Percentiles rank a stretch among this genome's conserved stretches.
These are phyloP conservation scores for Osmoderma eremita DNA, from an alignment of 2,888 invertebrate species.

Conservation along the genomic window DNA sequence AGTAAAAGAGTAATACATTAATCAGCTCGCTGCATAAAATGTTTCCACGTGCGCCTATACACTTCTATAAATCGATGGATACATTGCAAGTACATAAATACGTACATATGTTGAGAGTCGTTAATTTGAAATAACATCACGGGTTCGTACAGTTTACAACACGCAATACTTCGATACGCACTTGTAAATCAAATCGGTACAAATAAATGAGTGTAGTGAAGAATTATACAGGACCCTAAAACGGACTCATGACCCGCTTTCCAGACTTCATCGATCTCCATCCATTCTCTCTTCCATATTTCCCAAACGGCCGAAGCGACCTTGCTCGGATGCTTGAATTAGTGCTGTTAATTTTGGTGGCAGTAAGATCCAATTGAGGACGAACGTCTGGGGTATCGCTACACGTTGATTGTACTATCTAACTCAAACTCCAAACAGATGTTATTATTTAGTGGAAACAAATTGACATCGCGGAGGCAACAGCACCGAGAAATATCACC, in stretches of 20 bases:
- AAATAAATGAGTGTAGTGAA: slow-evolving; percentile 44
- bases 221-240: slow-evolving; percentile 43
- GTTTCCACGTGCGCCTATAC: slow-evolving; percentile 14
- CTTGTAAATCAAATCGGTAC: slow-evolving; percentile 38
- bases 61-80: slow-evolving; percentile 33
- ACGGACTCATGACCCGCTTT: slow-evolving; percentile 39
- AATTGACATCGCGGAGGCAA: slow-evolving; percentile 29
- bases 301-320: slow-evolving; percentile 3
- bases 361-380: slow-evolving; percentile 2
- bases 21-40: slow-evolving; percentile 20
- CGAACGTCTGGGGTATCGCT: slow-evolving; percentile 8
- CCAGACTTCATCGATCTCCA: slow-evolving; percentile 38
- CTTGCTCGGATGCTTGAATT: slow-evolving; percentile 8
- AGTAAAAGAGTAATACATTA: slow-evolving; percentile 17
- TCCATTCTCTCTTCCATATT: slow-evolving; percentile 35
- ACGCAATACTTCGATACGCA: slow-evolving; percentile 23
- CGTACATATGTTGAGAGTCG: slow-evolving; percentile 36
- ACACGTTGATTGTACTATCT: background rate
- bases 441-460: slow-evolving; percentile 37
- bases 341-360: slow-evolving; percentile 25
- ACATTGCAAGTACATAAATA: slow-evolving; percentile 38
- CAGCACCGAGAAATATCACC: slow-evolving; percentile 24
- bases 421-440: slow-evolving; percentile 29
- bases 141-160: slow-evolving; percentile 11
- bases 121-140: slow-evolving; percentile 36